These are phyloP conservation scores for Pandemis heparana DNA, from an alignment of 2,888 invertebrate genomes.

Conservation along the genomic window DNA sequence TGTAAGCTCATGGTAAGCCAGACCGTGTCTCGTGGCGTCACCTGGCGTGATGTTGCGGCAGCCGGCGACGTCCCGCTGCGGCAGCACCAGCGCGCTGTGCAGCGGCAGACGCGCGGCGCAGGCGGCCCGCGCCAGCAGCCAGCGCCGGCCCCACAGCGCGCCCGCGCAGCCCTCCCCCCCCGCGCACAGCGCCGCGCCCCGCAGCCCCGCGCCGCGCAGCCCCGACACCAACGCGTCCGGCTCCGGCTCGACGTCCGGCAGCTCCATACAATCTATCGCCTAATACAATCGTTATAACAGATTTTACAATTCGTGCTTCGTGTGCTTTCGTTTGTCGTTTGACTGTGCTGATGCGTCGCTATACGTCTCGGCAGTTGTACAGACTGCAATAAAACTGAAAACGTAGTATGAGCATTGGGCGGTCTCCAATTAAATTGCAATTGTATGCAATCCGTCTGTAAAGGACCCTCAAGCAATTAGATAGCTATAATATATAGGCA, in stretches of 20 bases:
- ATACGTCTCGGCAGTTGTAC: too few relatives aligned
- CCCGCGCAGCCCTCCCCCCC: slow-evolving; percentile 43
- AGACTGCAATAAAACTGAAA: too few relatives aligned
- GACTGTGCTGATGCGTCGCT: too few relatives aligned
- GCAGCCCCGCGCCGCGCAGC: slow-evolving; percentile 29
- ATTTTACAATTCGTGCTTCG: too few relatives aligned
- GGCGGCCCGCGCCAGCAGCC: slow-evolving; percentile 45
- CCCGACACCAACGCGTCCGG: slow-evolving; percentile 37
- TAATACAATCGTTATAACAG: not conserved
- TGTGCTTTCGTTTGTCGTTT: too few relatives aligned
- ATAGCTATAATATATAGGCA: too few relatives aligned
- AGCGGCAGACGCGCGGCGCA: slow-evolving; percentile 39
- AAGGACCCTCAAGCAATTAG: too few relatives aligned
- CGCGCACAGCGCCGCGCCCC: slow-evolving; percentile 45
- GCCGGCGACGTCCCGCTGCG: not conserved
- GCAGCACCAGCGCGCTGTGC: slow-evolving; percentile 6
- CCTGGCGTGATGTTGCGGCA: not conserved
- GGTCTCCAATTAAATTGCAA: too few relatives aligned
- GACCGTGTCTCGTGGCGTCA: not conserved
- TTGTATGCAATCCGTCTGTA: too few relatives aligned
- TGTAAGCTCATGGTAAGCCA: too few relatives aligned
- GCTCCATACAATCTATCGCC: not conserved
- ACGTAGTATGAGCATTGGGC: too few relatives aligned
- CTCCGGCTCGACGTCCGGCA: not conserved
- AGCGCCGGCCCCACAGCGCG: slow-evolving; percentile 44